Conservation (phyloP, 1,140 invertebrate species). For the Anastrepha ludens region DNA sequence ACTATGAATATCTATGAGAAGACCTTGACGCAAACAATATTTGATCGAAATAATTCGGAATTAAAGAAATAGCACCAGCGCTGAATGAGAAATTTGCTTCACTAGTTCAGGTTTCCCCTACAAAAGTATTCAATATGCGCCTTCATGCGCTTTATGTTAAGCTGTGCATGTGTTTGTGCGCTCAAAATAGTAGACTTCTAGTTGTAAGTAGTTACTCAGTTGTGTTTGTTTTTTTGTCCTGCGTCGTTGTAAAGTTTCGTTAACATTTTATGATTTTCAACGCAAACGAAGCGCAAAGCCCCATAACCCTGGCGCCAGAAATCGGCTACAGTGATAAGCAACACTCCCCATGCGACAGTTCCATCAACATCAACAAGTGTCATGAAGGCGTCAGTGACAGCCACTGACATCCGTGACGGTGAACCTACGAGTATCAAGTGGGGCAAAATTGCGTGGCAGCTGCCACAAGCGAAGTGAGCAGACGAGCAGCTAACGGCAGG, state of each 20-base stretch:
- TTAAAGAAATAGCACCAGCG: too few species aligned
- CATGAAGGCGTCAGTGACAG: not conserved
- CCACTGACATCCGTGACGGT: not conserved
- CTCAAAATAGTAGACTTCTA: not conserved
- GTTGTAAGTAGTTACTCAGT: not conserved
- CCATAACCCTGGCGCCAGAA: slow-evolving; percentile 46
- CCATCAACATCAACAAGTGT: slow-evolving; percentile 35
- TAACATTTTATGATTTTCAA: slow-evolving; percentile 1
- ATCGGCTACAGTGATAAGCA: slow-evolving; percentile 20
- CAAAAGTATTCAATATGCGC: not conserved
- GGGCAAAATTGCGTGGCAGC: not conserved
- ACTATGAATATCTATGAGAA: too few species aligned
- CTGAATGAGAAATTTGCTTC: too few species aligned
- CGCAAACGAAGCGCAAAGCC: slow-evolving; percentile 11
- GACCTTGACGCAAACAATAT: too few species aligned
- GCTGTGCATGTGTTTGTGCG: not conserved
- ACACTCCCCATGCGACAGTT: not conserved
- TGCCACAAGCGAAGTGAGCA: not conserved
- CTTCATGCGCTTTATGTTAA: not conserved
- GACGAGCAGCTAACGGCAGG: not conserved
- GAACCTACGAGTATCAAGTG: not conserved
- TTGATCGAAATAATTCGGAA: too few species aligned
- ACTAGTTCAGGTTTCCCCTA: too few species aligned
- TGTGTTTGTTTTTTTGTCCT: not conserved
- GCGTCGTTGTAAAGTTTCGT: not conserved